Base-by-base conservation (phyloP, 2,113 vertebrate species). In the Fulmarus glacialis region DNA sequence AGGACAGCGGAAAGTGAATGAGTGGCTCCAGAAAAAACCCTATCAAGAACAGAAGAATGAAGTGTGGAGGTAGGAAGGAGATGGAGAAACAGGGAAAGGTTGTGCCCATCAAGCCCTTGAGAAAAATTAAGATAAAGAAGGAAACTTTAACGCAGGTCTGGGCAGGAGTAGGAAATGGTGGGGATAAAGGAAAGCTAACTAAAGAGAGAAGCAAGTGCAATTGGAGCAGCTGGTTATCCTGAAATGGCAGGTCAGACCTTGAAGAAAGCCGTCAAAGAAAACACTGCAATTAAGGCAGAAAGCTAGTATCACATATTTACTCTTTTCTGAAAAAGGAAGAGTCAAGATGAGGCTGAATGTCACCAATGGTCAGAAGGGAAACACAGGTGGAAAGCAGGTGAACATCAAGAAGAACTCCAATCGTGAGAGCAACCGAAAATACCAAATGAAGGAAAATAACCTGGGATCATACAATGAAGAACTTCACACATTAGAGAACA, bases 351-450 rank as follows among this genome's bases (percentile, higher is more conserved):
- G 27, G 36, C 13, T 60, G 56, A 36, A 55, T 32, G 30, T n/a
- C 43, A 81, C 48, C 12, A 5, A 1, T 7, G 40, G 56, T 36
- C 64, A 80, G 23, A 68, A 52, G 27, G n/a, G 56, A 71, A 81
- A 52, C 17, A 34, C 3, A 38, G 67, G 40, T 59, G 48, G 80
- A 74, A 80, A 75, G 58, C 18, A 72, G 56, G 40, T 5, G 47
- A 82, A 42, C 8, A n/a, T 29, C 77, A 70, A 55, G 60, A 71
- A 43, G 26, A 63, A 18, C 14, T 75, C 70, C 26, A 8, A 0
- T 6, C 0, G 0, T 12, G 22, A 87, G 27, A 64, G 36, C 60
- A 75, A 64, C 18, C 0, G 0, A 67, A 68, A 42, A 32, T 15
- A 82, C 3, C 26, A 26, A 64, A 27, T 15, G 15, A 72, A 36